phyloP scores from a whole-genome alignment of 2,888 invertebrate genomes.

The Chrysomela aeneicollis region DNA sequence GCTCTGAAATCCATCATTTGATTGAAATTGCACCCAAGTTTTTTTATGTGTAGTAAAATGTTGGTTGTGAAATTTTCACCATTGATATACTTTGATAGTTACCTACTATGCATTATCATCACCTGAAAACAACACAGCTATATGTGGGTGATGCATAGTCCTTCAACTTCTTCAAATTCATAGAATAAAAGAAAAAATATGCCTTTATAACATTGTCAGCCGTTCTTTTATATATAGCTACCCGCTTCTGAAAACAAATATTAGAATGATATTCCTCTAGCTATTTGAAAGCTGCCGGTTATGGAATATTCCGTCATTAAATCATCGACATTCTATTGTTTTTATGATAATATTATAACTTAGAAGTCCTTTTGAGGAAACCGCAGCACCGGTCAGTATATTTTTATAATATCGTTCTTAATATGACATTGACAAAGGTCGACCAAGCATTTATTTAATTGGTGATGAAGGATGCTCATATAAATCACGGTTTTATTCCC shows the following conservation, averaged over 20 bases:
- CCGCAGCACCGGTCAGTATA: constrained; percentile 48
- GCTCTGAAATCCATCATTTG: too few relatives aligned
- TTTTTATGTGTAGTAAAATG: too few relatives aligned
- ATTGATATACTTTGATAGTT: too few relatives aligned
- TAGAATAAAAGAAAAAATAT: too few relatives aligned
- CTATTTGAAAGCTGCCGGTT: constrained; percentile 28
- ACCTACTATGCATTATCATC: too few relatives aligned
- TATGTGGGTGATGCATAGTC: too few relatives aligned
- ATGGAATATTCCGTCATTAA: constrained; percentile 47
- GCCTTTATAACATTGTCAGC: constrained; percentile 9
- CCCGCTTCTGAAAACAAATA: constrained; percentile 27
- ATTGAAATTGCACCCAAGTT: too few relatives aligned
- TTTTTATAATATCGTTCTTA: constrained; percentile 46
- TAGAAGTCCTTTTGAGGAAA: constrained; percentile 42
- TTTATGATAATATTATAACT: constrained; percentile 52
- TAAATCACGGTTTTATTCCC: constrained; percentile 52
- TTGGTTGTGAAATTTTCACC: too few relatives aligned
- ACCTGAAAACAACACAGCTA: too few relatives aligned
- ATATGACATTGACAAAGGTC: constrained; percentile 55
- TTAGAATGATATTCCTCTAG: constrained; percentile 17
- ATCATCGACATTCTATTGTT: constrained; percentile 52
- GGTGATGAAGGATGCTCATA: constrained; percentile 44
- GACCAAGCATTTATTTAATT: constrained; percentile 52
- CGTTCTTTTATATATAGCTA: constrained; percentile 7
- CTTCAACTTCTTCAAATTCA: too few relatives aligned